phyloP scores from a whole-genome alignment of 2,797 vertebrate genomes.

The Rhinella marina region DNA sequence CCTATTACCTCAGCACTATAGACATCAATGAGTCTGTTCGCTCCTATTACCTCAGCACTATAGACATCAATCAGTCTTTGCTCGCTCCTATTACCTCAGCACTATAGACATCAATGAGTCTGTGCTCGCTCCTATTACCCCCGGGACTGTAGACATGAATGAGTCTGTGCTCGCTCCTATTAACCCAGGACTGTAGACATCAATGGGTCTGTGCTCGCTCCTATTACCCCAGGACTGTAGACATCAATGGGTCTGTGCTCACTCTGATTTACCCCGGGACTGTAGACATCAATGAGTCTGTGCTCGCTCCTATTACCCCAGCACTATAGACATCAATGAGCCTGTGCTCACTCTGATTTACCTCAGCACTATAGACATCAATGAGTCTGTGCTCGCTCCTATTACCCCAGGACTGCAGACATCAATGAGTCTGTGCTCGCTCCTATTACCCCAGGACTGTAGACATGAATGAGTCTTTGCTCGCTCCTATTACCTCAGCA shows the following conservation, averaged over 20 bases:
- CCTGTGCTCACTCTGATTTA: not conserved
- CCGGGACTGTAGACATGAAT: not conserved
- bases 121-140: too few species aligned
- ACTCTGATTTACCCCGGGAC: not conserved
- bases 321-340: not conserved
- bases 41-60: not conserved
- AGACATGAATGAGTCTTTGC: not conserved
- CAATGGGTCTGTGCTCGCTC: not conserved
- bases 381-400: not conserved
- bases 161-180: not conserved
- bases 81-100: not conserved
- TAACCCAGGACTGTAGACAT: not conserved
- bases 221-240: not conserved
- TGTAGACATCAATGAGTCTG: not conserved
- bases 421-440: not conserved
- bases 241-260: not conserved
- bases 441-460: not conserved
- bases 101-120: not conserved
- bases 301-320: not conserved
- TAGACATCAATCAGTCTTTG: not conserved
- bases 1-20: not conserved
- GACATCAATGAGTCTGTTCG: not conserved
- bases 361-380: not conserved
- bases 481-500: not conserved
- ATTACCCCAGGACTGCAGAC: not conserved